Base-by-base conservation (phyloP, 2,888 invertebrate species). In the Hirtodrosophila histrioides region DNA sequence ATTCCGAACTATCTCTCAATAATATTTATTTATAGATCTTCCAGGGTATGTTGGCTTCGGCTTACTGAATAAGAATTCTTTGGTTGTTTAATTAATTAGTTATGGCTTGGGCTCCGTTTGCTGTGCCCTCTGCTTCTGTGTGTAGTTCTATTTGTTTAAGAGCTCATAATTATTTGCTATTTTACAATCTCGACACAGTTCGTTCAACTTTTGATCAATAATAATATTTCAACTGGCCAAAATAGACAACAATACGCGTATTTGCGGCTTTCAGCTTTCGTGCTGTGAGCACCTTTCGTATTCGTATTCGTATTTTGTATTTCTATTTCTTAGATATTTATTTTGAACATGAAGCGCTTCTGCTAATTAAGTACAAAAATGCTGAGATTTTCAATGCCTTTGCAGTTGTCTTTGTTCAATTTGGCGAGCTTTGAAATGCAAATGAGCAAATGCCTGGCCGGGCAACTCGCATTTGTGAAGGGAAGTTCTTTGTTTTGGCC, bases 191-290 rank as follows among this genome's bases (percentile, higher is more conserved):
- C 40, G 31, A 37, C 65, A n/a, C 50, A 66, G 82, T 87, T 83
- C 82, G 66, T 83, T 83, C 88, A 83, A 85, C 82, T 82, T 69
- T 71, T 69, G 69, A 85, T 83, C 88, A 82, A 87, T 85, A 75
- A 81, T 69, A 51, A 41, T 33, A 31, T 58, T 56, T 61, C 55
- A 60, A 45, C 43, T 58, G 62, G 54, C 56, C 31, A 50, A 50
- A 61, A 12, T 50, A 50, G 24, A 27, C 29, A 51, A 12, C 31
- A 53, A 50, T 33, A 17, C 17, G 17, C 17, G 17, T 17, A 39
- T 2, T 46, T 27, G 27, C 6, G 6, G 27, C 27, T 58, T 35
- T 43, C 50, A 44, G 41, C 56, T 72, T 61, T 65, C 65, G 53
- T 61, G 76, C 69, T 51, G 55, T 60, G 70, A 31, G 12, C 33